These are phyloP conservation scores for Microdon myrmicae DNA, from an alignment of 2,888 invertebrate species.

Conservation along the genomic window DNA sequence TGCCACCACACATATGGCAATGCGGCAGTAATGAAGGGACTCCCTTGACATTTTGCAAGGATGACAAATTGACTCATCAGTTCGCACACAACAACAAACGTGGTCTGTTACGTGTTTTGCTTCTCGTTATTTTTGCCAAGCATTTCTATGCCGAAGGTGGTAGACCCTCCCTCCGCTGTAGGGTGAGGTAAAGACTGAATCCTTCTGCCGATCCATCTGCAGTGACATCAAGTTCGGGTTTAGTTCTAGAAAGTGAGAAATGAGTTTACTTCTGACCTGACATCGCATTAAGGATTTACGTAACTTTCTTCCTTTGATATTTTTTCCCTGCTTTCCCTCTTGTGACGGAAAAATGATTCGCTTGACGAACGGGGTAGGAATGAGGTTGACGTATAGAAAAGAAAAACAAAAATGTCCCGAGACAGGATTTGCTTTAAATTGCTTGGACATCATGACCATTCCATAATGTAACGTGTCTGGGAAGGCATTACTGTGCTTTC, in stretches of 20 bases:
- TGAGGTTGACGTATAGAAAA: conserved; percentile 3
- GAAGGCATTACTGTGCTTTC: too few species aligned
- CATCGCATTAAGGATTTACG: conserved; percentile 27
- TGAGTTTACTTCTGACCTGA: conserved; percentile 29
- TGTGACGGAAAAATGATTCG: too few species aligned
- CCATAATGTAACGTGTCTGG: too few species aligned
- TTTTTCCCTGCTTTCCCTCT: too few species aligned
- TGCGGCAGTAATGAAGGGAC: conserved; percentile 44
- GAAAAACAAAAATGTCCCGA: background rate
- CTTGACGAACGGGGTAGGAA: too few species aligned
- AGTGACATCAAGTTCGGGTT: too few species aligned
- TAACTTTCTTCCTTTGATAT: too few species aligned
- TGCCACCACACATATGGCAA: conserved; percentile 32
- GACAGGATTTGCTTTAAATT: background rate
- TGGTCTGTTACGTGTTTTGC: conserved; percentile 30
- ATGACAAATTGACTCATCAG: conserved; percentile 51
- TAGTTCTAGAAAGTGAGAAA: conserved; percentile 34
- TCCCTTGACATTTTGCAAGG: conserved; percentile 45
- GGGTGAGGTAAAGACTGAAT: conserved; percentile 11
- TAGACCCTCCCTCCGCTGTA: conserved; percentile 21
- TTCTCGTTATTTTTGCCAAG: conserved; percentile 1
- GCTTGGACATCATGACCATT: conserved; percentile 5
- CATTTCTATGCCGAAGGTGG: conserved; percentile 1
- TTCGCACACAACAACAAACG: conserved; percentile 46
- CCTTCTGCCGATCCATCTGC: conserved; percentile 33